Conservation (phyloP, 2,113 vertebrate species). For the Phyllostomus discolor region DNA sequence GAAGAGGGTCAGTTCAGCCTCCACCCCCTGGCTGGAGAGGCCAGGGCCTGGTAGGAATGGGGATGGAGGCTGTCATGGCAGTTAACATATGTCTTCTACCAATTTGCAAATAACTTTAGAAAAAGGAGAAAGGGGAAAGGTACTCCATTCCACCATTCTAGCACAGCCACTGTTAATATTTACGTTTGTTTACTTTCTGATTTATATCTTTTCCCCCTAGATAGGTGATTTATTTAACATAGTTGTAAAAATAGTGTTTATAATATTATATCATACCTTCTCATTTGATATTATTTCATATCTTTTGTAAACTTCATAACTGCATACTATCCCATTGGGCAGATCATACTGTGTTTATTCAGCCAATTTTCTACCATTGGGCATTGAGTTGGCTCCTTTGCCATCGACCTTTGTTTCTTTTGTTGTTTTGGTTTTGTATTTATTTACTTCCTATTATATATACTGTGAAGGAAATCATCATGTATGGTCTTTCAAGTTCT, state of each 20-base stretch:
- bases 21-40: not conserved
- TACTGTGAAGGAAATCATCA: not conserved
- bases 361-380: not conserved
- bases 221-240: not conserved
- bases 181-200: not conserved
- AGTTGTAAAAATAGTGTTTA: not conserved
- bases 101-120: not conserved
- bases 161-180: not conserved
- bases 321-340: not conserved
- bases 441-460: not conserved
- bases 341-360: not conserved
- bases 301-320: not conserved
- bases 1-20: not conserved
- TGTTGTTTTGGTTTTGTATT: not conserved
- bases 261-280: not conserved
- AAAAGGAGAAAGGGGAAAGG: not conserved
- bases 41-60: not conserved
- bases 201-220: not conserved
- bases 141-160: not conserved
- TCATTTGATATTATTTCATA: not conserved
- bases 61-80: not conserved
- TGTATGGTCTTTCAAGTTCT: not conserved
- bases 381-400: not conserved
- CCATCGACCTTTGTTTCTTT: not conserved
- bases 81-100: not conserved